Evolutionary conservation across 2,888 invertebrate genomes (phyloP), one percentile per base, ranked within the genome.

Genomic region (Timema cristinae): DNA sequence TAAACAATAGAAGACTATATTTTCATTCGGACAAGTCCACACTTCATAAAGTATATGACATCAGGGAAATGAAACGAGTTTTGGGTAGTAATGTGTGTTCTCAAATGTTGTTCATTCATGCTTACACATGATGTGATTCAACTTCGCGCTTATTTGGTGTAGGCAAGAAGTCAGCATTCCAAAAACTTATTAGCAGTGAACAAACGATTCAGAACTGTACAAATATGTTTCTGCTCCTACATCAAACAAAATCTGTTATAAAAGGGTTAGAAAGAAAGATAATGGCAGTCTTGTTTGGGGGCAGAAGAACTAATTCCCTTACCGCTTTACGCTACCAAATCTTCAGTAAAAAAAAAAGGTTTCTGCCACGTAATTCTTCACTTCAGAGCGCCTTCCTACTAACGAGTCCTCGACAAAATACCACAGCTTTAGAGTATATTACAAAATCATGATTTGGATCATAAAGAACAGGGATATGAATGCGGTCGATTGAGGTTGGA

Each of bases 361-460:
- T 54, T 11, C 11, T 54, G 11, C 11, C 4, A 54, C 11, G 11
- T n/a, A 1, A 54, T 13, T 54, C n/a, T 2, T 54, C n/a, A 13
- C 9, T 59, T 1, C 5, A 59, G 59, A 59, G 2, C 8, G 59
- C 32, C 59, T 6, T 59, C 59, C 59, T 59, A 2, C 59, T 16
- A 59, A 2, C 32, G 59, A 59, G 59, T 6, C 59, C 32, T 59
- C 59, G 1, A 59, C 10, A n/a, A 59, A 59, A 59, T 15, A 16
- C 59, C 59, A 59, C 32, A 16, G 59, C 32, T 32, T 59, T 9
- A 59, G 59, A 59, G 59, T 59, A 32, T 59, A 59, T 15, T 59
- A 10, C n/a, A 2, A 59, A 32, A 15, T 32, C 4, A 15, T 9
- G 59, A 6, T 59, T 16, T 15, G 59, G 59, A 59, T 59, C 2